phyloP scores from a whole-genome alignment of 92 coral and sea anemone species.

The Bergia puertoricense region DNA sequence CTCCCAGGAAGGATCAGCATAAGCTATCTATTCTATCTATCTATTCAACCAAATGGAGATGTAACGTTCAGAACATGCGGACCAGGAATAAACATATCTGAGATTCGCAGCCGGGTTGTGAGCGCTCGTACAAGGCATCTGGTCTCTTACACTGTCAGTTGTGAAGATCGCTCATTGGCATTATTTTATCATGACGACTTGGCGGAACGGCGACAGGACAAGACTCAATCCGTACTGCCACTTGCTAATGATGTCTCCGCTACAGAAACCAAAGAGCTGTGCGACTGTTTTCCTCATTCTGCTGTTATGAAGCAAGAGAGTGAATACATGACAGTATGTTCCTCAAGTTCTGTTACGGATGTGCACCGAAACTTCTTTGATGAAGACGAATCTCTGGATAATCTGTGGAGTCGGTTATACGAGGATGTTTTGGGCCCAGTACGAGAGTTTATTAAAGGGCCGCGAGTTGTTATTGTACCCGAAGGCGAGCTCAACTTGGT shows the following conservation, averaged over 20 bases:
- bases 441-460: slow-evolving; percentile 14
- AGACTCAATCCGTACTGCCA: neutral
- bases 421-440: neutral
- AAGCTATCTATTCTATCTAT: neutral
- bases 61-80: neutral
- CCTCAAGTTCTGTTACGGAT: no score
- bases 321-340: no score
- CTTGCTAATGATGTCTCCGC: no score
- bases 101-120: neutral
- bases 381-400: neutral
- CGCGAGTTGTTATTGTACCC: slow-evolving; percentile 22
- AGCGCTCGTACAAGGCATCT: neutral
- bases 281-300: no score
- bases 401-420: neutral
- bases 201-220: neutral
- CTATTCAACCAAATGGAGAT: neutral
- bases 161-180: slow-evolving; percentile 41
- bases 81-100: neutral
- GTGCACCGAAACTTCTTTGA: neutral
- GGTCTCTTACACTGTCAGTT: neutral
- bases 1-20: slow-evolving; percentile 4
- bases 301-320: no score
- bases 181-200: neutral
- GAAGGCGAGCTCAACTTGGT: slow-evolving; percentile 27
- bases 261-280: no score